phyloP scores from a whole-genome alignment of 2,113 vertebrate genomes.

The Speoplatyrhinus poulsoni region DNA sequence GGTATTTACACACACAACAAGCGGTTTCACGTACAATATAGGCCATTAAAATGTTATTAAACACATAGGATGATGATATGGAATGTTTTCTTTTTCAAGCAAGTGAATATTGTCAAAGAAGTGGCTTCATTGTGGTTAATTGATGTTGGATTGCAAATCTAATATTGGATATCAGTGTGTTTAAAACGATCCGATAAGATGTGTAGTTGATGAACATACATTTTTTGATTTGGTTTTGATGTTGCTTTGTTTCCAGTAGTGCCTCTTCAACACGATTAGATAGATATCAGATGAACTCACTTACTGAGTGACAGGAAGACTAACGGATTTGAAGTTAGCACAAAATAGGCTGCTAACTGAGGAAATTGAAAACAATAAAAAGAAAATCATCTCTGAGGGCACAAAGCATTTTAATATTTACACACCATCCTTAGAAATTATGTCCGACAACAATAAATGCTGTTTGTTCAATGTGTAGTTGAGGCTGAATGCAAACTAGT shows the following conservation, averaged over 20 bases:
- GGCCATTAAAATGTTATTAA: too few relatives aligned
- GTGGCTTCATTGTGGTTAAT: too few relatives aligned
- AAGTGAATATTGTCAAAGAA: too few relatives aligned
- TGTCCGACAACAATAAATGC: slow-evolving; percentile 11
- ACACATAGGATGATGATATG: too few relatives aligned
- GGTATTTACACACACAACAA: too few relatives aligned
- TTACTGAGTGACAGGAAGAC: slow-evolving; percentile 27
- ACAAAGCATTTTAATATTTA: slow-evolving; percentile 30
- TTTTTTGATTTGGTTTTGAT: slow-evolving; percentile 10
- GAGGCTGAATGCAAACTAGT: slow-evolving; percentile 13
- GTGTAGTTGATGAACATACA: too few relatives aligned
- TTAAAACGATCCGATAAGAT: too few relatives aligned
- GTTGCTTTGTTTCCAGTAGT: too few relatives aligned
- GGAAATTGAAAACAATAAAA: slow-evolving; percentile 34
- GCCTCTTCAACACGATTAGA: slow-evolving; percentile 33
- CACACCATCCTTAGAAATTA: slow-evolving; percentile 19
- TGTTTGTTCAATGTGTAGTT: slow-evolving; percentile 21
- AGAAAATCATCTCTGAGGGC: slow-evolving; percentile 34
- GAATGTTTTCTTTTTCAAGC: too few relatives aligned
- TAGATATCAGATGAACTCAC: slow-evolving; percentile 41
- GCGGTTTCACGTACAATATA: too few relatives aligned
- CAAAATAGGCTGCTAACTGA: slow-evolving; percentile 38
- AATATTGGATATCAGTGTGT: too few relatives aligned
- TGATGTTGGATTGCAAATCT: too few relatives aligned
- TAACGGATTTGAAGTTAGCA: slow-evolving; percentile 46